Percentiles rank a stretch among this genome's conserved stretches.
Evolutionary conservation across 2,888 invertebrate species (phyloP).

Genomic region (Epinotia demarniana): DNA sequence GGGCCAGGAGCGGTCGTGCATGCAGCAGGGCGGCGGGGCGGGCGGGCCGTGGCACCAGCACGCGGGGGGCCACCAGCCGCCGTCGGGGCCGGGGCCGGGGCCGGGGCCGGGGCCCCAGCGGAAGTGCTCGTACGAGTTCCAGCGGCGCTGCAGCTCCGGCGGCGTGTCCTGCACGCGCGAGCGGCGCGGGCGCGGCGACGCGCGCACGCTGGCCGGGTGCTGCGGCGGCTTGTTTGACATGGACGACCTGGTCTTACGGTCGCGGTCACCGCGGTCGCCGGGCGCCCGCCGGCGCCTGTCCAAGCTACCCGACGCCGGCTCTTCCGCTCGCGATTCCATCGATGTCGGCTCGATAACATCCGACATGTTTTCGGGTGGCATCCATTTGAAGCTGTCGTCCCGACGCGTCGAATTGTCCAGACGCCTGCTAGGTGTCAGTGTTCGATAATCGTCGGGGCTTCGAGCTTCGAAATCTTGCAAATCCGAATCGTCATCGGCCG

Average conservation of each 20-base stretch:
- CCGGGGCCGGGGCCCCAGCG: constrained; percentile 72
- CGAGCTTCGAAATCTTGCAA: constrained; percentile 82
- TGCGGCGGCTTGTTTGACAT: constrained; percentile 82
- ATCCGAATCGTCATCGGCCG: constrained; percentile 73
- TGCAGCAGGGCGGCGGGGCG: constrained; percentile 76
- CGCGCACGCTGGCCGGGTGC: constrained; percentile 73
- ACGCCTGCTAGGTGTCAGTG: constrained; percentile 73
- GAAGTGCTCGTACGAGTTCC: constrained; percentile 85
- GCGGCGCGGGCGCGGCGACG: constrained; percentile 74
- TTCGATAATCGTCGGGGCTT: constrained; percentile 85
- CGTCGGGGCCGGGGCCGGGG: constrained; percentile 69
- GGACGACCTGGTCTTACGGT: constrained; percentile 87
- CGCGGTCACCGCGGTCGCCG: constrained; percentile 85
- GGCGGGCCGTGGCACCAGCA: constrained; percentile 80
- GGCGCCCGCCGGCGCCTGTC: constrained; percentile 82
- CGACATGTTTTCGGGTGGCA: constrained; percentile 75
- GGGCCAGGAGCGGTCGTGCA: constrained; percentile 80
- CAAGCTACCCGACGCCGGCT: constrained; percentile 79
- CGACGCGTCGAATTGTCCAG: constrained; percentile 86
- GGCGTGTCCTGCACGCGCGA: constrained; percentile 72
- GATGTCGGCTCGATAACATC: constrained; percentile 62
- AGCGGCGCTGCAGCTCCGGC: constrained; percentile 76
- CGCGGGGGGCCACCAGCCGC: constrained; percentile 79
- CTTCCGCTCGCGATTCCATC: constrained; percentile 66
- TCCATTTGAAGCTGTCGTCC: constrained; percentile 89